Base-by-base conservation (phyloP, 2,888 invertebrate species). In the Hirudinaria manillensis region DNA sequence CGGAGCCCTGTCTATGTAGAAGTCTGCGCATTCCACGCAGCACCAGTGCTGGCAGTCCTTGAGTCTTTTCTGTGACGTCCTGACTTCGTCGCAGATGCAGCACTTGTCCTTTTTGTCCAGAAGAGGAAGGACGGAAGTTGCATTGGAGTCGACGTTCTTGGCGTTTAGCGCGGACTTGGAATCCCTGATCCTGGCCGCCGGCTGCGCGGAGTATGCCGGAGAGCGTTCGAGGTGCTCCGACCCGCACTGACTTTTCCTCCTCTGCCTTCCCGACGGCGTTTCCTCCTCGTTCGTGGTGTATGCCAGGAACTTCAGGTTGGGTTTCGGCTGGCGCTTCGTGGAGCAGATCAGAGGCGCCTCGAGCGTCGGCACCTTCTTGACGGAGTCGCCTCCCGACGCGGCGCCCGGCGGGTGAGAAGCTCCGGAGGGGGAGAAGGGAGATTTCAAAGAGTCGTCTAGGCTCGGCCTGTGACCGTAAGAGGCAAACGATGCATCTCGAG, bases 261-360 rank as follows among this genome's bases (percentile, higher is more conserved):
- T 93, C 93, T 70, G 94, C 94, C 86, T 93, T 93, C 79, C 94
- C 89, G 84, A 94, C 95, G 3, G 95, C 94, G 85, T 94, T 94
- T 85, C 95, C 93, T 81, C 95, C 88, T 0, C 95, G 95, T 83
- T 91, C 76, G 32, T 61, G 24, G 66, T 19, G 32, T 34, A 27
- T 27, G 27, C 77, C 65, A 82, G 78, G 56, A 84, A 78, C 71
- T 83, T 84, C 16, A 82, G 78, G 78, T 83, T 84, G 0, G 83
- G 84, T 76, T 83, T 83, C 34, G 83, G 80, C 38, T 81, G 81
- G 10, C 84, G 79, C 76, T 85, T 85, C 0, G 84, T 84, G 76
- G 81, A 81, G 4, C 83, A 80, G 0, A 77, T 76, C 32, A 76
- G 72, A 6, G 78, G 76, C 16, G 75, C 74, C n/a, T 78, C 78